These are phyloP conservation scores for Bursaphelenchus mucronatus DNA, from an alignment of 1,140 invertebrate genomes.

Conservation along the genomic window DNA sequence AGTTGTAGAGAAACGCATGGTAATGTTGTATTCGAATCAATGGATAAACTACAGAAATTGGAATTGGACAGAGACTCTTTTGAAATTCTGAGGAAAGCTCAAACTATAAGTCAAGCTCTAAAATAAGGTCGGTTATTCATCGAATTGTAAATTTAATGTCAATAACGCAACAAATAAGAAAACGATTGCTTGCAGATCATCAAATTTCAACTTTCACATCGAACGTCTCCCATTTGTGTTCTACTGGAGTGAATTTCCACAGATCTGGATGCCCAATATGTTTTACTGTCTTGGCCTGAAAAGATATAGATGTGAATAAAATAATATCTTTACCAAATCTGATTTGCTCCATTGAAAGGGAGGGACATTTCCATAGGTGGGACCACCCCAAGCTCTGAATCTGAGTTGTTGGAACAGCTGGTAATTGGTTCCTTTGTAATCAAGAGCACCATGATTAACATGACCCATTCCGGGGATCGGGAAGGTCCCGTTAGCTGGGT, in stretches of 20 bases:
- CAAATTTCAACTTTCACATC: conserved; percentile 27
- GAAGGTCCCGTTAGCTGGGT: conserved; percentile 53
- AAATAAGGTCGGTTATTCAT: background rate
- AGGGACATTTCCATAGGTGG: conserved; percentile 65
- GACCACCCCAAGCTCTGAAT: conserved; percentile 67
- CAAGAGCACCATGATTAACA: conserved; percentile 68
- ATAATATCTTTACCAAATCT: conserved; percentile 12
- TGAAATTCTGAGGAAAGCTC: too few relatives aligned
- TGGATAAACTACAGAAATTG: too few relatives aligned
- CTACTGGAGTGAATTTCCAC: conserved; percentile 44
- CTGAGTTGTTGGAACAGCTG: conserved; percentile 62
- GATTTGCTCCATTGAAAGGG: conserved; percentile 44
- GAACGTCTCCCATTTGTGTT: conserved; percentile 47
- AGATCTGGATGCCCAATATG: conserved; percentile 49
- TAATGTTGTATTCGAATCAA: too few relatives aligned
- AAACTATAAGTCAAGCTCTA: too few relatives aligned
- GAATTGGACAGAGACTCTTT: too few relatives aligned
- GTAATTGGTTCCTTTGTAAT: conserved; percentile 67
- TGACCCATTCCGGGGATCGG: conserved; percentile 69
- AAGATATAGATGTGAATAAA: conserved; percentile 15
- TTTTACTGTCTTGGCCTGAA: conserved; percentile 41
- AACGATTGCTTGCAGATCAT: background rate
- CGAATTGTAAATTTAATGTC: background rate
- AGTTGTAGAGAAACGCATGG: too few relatives aligned
- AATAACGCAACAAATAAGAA: background rate